These are phyloP conservation scores for Lophotriccus pileatus DNA, from an alignment of 2,797 vertebrate species.

Conservation along the genomic window DNA sequence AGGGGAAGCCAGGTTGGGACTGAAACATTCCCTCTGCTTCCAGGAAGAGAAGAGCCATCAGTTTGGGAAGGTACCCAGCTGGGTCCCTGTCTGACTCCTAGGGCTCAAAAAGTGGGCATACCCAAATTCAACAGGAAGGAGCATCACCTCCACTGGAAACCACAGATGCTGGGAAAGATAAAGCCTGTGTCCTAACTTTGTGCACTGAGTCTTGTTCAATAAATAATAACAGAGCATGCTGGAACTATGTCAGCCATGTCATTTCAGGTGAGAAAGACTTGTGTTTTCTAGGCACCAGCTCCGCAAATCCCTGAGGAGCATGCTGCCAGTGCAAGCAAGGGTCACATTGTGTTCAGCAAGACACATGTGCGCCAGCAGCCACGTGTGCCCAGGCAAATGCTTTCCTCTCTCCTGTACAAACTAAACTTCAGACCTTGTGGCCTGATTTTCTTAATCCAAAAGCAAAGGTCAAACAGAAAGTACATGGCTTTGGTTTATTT, in stretches of 20 bases:
- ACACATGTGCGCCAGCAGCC: neutral
- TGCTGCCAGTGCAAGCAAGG: neutral
- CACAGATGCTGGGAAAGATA: neutral
- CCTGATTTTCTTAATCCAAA: slow-evolving; percentile 1
- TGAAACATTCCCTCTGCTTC: neutral
- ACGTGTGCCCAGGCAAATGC: neutral
- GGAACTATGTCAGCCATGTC: slow-evolving; percentile 6
- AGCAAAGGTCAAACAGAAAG: slow-evolving; percentile 17
- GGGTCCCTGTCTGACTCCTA: rapidly evolving
- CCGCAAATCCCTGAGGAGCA: neutral
- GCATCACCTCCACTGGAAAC: neutral
- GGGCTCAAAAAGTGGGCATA: rapidly evolving
- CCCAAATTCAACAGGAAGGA: neutral
- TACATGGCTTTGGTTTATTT: neutral
- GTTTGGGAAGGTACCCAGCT: neutral
- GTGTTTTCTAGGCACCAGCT: neutral
- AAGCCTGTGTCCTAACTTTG: neutral
- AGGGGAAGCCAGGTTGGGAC: neutral
- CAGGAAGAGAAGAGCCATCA: neutral
- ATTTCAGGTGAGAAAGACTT: neutral
- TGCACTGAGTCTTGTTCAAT: neutral
- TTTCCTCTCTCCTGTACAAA: neutral
- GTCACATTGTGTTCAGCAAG: neutral
- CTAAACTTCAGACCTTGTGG: neutral
- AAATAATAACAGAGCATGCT: neutral